These are phyloP conservation scores for Heliconius erato DNA, from an alignment of 2,888 invertebrate genomes.

Conservation along the genomic window DNA sequence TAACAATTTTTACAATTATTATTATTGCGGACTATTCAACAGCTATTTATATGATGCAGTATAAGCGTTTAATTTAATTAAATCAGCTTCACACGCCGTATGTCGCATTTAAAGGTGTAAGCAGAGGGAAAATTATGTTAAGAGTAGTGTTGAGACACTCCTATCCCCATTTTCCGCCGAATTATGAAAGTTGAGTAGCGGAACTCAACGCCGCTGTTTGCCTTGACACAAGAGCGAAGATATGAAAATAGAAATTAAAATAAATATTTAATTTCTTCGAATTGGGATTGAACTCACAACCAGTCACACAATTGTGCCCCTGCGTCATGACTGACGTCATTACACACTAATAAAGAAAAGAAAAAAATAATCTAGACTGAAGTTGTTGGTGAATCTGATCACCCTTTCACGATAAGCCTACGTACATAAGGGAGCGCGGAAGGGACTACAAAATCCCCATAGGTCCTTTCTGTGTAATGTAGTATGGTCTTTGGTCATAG, in stretches of 20 bases:
- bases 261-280: neutral
- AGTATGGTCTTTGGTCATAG: neutral
- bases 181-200: neutral
- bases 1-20: no score
- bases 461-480: neutral
- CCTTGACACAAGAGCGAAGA: neutral
- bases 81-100: no score
- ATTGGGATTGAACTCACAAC: neutral
- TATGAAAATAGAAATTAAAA: neutral
- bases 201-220: neutral
- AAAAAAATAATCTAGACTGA: no score
- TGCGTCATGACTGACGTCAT: neutral
- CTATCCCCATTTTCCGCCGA: neutral
- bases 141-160: neutral
- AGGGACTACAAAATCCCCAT: neutral
- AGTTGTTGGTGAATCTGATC: no score
- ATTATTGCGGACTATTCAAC: no score
- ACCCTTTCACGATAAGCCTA: neutral
- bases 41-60: no score
- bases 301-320: neutral
- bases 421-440: neutral
- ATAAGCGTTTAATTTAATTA: no score
- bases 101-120: no score
- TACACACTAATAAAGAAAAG: no score
- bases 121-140: neutral